Evolutionary conservation across 2,113 vertebrate species (phyloP).

Genomic region (Oryzias melastigma): DNA sequence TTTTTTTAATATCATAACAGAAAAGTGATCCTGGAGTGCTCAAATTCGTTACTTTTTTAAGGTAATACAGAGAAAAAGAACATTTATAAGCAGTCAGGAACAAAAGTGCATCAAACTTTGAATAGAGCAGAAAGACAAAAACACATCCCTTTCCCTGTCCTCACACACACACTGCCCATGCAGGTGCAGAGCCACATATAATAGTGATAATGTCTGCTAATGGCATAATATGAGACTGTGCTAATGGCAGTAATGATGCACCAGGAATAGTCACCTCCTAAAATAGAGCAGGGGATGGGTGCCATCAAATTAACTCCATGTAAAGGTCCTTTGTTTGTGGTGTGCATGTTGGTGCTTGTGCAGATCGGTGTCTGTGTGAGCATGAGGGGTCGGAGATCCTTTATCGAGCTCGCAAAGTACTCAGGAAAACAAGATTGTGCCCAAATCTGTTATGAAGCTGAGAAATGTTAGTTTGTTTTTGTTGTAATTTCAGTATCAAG

Average conservation of each 20-base stretch:
- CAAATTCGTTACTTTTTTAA: constrained; percentile 26
- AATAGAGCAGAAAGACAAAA: constrained; percentile 20
- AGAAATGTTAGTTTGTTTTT: too few relatives aligned
- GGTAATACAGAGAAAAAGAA: constrained; percentile 15
- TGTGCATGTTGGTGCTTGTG: constrained; percentile 1
- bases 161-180: background rate
- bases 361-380: constrained; percentile 1
- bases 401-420: too few relatives aligned
- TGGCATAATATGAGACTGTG: constrained; percentile 37
- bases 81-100: constrained; percentile 3
- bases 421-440: too few relatives aligned
- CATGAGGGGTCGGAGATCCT: too few relatives aligned
- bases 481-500: too few relatives aligned
- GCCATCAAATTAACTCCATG: constrained; percentile 51
- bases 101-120: constrained; percentile 10
- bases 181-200: constrained; percentile 36
- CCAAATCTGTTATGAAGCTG: too few relatives aligned
- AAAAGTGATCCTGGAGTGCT: background rate
- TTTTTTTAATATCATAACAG: too few relatives aligned
- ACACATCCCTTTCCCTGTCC: constrained; percentile 11
- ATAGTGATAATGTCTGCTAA: constrained; percentile 56
- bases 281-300: constrained; percentile 54
- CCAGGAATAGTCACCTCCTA: constrained; percentile 52
- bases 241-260: constrained; percentile 61
- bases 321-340: constrained; percentile 51